These are phyloP conservation scores for Lycophotia porphyrea DNA, from an alignment of 2,888 invertebrate genomes.

Conservation along the genomic window DNA sequence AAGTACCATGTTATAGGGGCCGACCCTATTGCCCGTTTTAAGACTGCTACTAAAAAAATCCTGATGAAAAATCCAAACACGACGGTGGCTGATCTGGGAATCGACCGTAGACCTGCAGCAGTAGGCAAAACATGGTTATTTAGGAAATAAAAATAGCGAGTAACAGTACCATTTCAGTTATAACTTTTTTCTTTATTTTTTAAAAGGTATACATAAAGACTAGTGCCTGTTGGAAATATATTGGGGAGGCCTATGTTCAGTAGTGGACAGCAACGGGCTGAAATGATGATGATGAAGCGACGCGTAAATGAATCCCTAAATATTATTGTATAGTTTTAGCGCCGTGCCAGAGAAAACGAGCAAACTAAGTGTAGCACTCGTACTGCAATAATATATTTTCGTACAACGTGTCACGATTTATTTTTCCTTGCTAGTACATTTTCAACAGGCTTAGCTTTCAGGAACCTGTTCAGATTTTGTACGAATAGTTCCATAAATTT, in stretches of 20 bases:
- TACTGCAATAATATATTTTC: neutral
- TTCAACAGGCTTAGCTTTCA: conserved; percentile 3
- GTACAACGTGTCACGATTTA: neutral
- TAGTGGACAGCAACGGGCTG: too few species aligned
- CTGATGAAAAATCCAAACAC: neutral
- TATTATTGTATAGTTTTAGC: neutral
- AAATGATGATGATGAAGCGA: too few species aligned
- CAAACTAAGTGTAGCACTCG: neutral
- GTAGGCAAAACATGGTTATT: too few species aligned
- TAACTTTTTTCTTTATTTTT: neutral
- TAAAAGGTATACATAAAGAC: too few species aligned
- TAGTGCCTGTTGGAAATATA: too few species aligned
- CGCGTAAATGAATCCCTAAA: neutral
- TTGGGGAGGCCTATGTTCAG: too few species aligned
- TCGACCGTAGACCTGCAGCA: neutral
- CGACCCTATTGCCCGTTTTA: too few species aligned
- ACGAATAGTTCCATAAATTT: conserved; percentile 3
- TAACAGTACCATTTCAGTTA: neutral
- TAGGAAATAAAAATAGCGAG: neutral
- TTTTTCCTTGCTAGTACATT: conserved; percentile 4
- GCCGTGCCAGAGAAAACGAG: neutral
- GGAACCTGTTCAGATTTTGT: conserved; percentile 10
- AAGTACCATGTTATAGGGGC: too few species aligned
- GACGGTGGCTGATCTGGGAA: neutral
- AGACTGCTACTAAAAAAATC: neutral